Evolutionary conservation across 2,113 vertebrate species (phyloP).

Genomic region (Oxyruncus cristatus): DNA sequence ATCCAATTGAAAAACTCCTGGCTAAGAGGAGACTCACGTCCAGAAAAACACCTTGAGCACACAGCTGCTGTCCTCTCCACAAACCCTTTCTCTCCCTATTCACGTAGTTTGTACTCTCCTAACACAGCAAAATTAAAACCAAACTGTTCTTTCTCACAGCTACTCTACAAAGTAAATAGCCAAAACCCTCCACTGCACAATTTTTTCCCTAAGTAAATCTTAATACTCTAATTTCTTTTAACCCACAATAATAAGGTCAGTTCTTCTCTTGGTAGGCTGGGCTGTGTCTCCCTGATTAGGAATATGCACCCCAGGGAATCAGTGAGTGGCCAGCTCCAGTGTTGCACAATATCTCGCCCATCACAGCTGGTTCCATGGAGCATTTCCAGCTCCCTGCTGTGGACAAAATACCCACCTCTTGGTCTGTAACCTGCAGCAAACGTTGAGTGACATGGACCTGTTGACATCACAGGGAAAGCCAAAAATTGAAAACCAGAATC

Average conservation of each 20-base stretch:
- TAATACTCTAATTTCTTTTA: not conserved
- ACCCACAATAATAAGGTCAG: not conserved
- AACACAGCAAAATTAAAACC: not conserved
- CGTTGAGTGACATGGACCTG: not conserved
- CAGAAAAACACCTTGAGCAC: not conserved
- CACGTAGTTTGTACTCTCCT: not conserved
- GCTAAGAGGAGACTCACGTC: not conserved
- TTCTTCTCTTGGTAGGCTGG: not conserved
- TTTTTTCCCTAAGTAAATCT: not conserved
- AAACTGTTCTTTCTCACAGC: not conserved
- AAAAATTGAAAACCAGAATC: not conserved
- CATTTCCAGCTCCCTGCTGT: fast-evolving
- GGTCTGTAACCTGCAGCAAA: fast-evolving
- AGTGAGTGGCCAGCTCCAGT: not conserved
- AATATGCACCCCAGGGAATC: not conserved
- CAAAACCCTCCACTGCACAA: not conserved
- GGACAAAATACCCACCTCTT: not conserved
- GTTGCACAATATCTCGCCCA: not conserved
- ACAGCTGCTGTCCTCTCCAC: not conserved
- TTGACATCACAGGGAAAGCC: not conserved
- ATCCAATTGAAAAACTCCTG: not conserved
- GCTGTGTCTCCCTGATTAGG: not conserved
- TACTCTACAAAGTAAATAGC: conserved; percentile 4
- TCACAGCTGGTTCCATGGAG: not conserved
- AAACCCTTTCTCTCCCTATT: not conserved